Conservation (phyloP, 2,113 vertebrate genomes). For the Regulus satrapa region DNA sequence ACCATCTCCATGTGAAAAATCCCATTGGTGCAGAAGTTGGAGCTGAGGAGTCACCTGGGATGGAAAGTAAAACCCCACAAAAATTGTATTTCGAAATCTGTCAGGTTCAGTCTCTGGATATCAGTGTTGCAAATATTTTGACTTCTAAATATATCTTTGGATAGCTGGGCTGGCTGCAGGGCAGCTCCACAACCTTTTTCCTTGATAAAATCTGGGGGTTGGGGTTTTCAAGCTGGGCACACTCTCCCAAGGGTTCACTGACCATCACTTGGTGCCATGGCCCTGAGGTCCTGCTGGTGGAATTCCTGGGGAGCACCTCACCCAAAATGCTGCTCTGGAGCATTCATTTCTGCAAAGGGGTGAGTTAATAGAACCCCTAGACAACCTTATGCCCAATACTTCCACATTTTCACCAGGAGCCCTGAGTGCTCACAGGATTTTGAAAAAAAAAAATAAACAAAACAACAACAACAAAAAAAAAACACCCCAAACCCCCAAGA, state of each 20-base stretch:
- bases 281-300: not conserved
- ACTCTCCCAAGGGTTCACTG: not conserved
- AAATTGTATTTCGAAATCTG: not conserved
- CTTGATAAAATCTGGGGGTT: too few relatives aligned
- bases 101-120: not conserved
- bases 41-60: not conserved
- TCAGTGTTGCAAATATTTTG: not conserved
- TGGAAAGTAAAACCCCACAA: not conserved
- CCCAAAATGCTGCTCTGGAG: not conserved
- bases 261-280: not conserved
- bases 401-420: not conserved
- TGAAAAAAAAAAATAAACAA: not conserved
- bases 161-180: not conserved
- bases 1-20: not conserved
- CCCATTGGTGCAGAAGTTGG: not conserved
- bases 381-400: not conserved
- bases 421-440: not conserved
- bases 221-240: not conserved
- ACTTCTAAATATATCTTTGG: not conserved
- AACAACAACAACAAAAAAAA: too few relatives aligned
- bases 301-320: not conserved
- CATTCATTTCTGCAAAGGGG: not conserved
- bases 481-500: fast-evolving
- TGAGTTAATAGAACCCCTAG: not conserved
- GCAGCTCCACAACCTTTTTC: not conserved